These are phyloP conservation scores for Yponomeuta evonymella DNA, from an alignment of 2,888 invertebrate genomes.

Conservation along the genomic window DNA sequence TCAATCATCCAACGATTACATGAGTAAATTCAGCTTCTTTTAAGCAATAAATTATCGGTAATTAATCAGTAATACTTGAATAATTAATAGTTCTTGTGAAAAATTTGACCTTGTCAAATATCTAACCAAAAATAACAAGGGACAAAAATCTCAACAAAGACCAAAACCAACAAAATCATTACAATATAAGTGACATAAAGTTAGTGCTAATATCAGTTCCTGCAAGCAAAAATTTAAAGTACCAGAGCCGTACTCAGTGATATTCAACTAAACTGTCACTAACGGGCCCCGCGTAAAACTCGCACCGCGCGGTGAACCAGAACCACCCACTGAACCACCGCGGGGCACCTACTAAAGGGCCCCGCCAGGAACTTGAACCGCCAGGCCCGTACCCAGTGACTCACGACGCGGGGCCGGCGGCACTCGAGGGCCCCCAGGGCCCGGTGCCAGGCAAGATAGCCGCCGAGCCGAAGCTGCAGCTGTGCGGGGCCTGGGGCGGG, in stretches of 20 bases:
- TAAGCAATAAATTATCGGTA: conserved; percentile 3
- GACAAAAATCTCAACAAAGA: too few relatives aligned
- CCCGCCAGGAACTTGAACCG: not conserved
- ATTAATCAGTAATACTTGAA: not conserved
- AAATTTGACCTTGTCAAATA: not conserved
- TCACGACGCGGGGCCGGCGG: not conserved
- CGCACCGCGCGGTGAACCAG: too few relatives aligned
- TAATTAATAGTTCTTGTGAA: not conserved
- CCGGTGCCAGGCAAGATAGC: conserved; percentile 55
- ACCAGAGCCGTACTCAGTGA: not conserved
- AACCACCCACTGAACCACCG: too few relatives aligned
- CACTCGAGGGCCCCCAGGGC: not conserved
- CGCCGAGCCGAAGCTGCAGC: conserved; percentile 64
- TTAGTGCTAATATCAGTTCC: not conserved
- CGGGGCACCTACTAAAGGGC: not conserved
- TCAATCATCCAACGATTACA: not conserved
- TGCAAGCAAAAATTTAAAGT: not conserved
- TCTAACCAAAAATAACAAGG: not conserved
- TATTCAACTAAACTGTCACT: too few relatives aligned
- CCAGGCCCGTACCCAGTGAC: conserved; percentile 9
- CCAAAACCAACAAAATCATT: not conserved
- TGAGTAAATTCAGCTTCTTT: not conserved
- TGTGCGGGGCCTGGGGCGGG: conserved; percentile 66
- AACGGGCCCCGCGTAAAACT: too few relatives aligned
- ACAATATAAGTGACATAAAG: not conserved